These are phyloP conservation scores for Psophia crepitans DNA, from an alignment of 2,113 vertebrate genomes.

Conservation along the genomic window DNA sequence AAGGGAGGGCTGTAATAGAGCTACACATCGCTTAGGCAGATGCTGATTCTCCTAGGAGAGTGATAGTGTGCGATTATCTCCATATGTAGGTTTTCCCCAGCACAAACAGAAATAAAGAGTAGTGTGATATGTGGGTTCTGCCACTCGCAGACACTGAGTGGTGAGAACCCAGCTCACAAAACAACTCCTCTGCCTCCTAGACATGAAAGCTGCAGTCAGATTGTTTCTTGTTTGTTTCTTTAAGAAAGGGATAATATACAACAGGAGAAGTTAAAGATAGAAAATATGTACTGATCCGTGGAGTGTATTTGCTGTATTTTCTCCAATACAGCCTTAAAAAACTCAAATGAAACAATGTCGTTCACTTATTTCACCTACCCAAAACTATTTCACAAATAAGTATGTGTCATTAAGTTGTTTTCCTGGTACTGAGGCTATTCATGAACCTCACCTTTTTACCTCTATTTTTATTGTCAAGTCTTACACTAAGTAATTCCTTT, in stretches of 20 bases:
- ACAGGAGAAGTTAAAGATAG: background rate
- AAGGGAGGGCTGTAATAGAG: background rate
- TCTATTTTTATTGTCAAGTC: background rate
- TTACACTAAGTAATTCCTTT: background rate
- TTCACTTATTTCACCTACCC: background rate
- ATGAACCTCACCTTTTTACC: background rate
- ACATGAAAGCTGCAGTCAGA: background rate
- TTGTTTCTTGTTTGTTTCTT: background rate
- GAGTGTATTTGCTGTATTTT: background rate
- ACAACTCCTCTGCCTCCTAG: conserved; percentile 16
- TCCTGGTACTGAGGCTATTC: background rate
- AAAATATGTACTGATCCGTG: background rate
- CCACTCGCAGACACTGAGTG: background rate
- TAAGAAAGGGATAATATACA: background rate
- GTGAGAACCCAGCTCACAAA: conserved; percentile 6
- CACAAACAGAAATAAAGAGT: background rate
- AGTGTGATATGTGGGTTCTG: background rate
- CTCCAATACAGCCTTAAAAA: background rate
- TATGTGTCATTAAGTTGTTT: background rate
- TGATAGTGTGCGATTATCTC: background rate
- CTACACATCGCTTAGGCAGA: background rate
- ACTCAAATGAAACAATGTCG: background rate
- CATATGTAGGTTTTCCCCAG: background rate
- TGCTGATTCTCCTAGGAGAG: background rate
- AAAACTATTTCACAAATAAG: background rate